Evolutionary conservation across 1,140 invertebrate genomes (phyloP).

Genomic region (Euglossa dilemma): DNA sequence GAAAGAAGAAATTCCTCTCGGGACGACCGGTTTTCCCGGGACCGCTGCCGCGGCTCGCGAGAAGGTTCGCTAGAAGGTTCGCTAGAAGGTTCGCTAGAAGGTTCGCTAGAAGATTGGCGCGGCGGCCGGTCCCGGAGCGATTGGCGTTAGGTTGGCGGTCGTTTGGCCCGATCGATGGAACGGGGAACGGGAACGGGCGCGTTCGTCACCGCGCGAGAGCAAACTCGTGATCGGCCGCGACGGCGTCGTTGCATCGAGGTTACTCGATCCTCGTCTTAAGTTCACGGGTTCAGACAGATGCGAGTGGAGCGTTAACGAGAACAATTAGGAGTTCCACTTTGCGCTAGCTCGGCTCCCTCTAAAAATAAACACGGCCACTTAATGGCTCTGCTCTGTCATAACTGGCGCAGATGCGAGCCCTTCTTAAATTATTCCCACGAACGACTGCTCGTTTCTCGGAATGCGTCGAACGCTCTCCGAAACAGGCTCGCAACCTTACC

Average conservation of each 20-base stretch:
- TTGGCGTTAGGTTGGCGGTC: too few relatives aligned
- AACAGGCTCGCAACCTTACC: conserved; percentile 7
- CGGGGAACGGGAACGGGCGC: too few relatives aligned
- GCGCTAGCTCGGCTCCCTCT: conserved; percentile 72
- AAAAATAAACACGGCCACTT: conserved; percentile 82
- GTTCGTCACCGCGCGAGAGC: conserved; percentile 9
- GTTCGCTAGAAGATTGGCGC: too few relatives aligned
- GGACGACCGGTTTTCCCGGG: too few relatives aligned
- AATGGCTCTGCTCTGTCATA: conserved; percentile 76
- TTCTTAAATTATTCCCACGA: conserved; percentile 79
- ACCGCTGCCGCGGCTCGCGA: too few relatives aligned
- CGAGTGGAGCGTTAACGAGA: conserved; percentile 79
- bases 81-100: too few relatives aligned
- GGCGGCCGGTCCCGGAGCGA: too few relatives aligned
- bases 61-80: too few relatives aligned
- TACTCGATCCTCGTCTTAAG: conserved; percentile 67
- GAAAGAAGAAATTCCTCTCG: too few relatives aligned
- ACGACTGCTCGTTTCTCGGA: conserved; percentile 73
- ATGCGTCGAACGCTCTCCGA: conserved; percentile 39
- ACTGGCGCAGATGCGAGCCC: conserved; percentile 77
- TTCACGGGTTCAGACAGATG: conserved; percentile 82
- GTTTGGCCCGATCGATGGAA: neutral
- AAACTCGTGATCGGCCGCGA: conserved; percentile 22
- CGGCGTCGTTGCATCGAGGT: conserved; percentile 16
- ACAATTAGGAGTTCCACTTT: conserved; percentile 82